Conservation (phyloP, 2,797 vertebrate genomes). For the Coreius guichenoti region DNA sequence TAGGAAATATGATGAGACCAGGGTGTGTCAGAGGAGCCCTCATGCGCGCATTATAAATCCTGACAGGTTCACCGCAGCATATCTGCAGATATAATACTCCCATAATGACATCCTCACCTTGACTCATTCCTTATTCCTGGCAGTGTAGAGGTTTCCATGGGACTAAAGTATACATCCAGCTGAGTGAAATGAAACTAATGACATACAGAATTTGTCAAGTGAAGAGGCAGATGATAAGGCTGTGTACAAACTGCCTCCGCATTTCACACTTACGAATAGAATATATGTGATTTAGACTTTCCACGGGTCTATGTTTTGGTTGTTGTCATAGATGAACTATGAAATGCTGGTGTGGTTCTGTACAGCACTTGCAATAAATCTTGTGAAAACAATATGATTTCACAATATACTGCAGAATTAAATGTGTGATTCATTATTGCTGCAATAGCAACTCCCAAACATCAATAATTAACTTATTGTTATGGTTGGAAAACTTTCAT, state of each 20-base stretch:
- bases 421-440: constrained; percentile 11
- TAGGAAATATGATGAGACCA: constrained; percentile 59
- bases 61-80: constrained; percentile 55
- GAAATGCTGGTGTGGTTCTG: neutral
- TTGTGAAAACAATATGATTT: constrained; percentile 24
- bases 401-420: neutral
- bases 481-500: constrained; percentile 10
- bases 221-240: constrained; percentile 12
- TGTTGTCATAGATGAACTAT: constrained; percentile 7
- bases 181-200: constrained; percentile 36
- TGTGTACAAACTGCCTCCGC: neutral
- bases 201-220: constrained; percentile 23
- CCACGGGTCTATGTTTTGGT: neutral
- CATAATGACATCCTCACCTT: constrained; percentile 64
- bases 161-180: constrained; percentile 37
- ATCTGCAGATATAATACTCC: constrained; percentile 62
- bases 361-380: neutral
- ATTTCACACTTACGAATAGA: neutral
- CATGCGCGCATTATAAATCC: constrained; percentile 59
- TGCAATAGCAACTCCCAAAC: constrained; percentile 11
- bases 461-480: constrained; percentile 1
- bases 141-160: constrained; percentile 47
- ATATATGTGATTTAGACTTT: constrained; percentile 1
- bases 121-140: constrained; percentile 59
- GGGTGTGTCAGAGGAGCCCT: constrained; percentile 58